Conservation (phyloP, 1,140 invertebrate species). For the Gryon sp. region DNA sequence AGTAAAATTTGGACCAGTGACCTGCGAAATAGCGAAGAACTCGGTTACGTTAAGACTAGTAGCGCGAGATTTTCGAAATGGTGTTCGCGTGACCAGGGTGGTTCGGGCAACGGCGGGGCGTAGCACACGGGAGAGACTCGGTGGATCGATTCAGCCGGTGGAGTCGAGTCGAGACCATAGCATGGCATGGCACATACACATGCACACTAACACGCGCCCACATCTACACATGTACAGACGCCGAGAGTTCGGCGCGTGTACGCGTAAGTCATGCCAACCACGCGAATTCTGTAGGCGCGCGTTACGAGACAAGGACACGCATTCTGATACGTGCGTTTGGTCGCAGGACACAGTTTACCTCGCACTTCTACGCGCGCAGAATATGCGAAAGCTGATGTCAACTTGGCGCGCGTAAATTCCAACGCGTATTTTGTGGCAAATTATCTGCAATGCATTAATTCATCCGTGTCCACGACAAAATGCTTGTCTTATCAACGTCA, state of each 20-base stretch:
- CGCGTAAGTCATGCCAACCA: constrained; percentile 58
- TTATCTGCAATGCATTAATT: constrained; percentile 16
- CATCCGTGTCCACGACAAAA: constrained; percentile 13
- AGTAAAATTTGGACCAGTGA: no score
- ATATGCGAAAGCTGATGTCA: constrained; percentile 31
- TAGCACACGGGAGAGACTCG: constrained; percentile 61
- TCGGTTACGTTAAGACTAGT: constrained; percentile 18
- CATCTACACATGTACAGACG: constrained; percentile 20
- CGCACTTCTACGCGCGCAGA: constrained; percentile 53
- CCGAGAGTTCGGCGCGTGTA: constrained; percentile 48
- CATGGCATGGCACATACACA: constrained; percentile 56
- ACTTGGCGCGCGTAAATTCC: constrained; percentile 44
- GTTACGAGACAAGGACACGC: constrained; percentile 55
- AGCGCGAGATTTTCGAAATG: constrained; percentile 73
- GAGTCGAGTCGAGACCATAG: constrained; percentile 76
- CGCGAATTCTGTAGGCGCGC: constrained; percentile 53
- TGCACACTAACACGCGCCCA: constrained; percentile 16
- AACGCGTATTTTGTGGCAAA: constrained; percentile 31
- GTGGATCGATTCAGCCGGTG: constrained; percentile 78
- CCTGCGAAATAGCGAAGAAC: no score
- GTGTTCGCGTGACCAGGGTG: constrained; percentile 73
- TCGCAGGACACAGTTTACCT: constrained; percentile 40
- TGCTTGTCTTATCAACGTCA: not conserved
- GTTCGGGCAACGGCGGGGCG: constrained; percentile 61
- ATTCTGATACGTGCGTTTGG: constrained; percentile 36